Conservation (phyloP, 2,888 invertebrate species). For the Lithophane socia region DNA sequence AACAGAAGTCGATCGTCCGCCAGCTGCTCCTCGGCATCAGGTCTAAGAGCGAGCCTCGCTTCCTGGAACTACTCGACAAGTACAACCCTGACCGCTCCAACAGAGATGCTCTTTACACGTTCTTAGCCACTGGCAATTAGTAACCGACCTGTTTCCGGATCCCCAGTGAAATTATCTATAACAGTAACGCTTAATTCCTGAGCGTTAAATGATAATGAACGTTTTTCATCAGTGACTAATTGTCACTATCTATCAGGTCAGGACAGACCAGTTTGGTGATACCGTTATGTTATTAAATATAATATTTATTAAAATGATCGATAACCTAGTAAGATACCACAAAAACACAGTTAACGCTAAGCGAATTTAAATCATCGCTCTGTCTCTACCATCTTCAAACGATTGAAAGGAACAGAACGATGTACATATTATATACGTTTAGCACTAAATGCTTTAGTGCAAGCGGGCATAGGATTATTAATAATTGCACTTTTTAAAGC, state of each 20-base stretch:
- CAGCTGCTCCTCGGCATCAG: constrained; percentile 93
- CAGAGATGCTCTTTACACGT: constrained; percentile 91
- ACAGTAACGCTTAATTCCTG: constrained; percentile 4
- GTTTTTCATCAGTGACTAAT: constrained; percentile 10
- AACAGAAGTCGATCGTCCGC: constrained; percentile 91
- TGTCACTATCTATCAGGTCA: not conserved
- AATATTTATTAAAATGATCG: constrained; percentile 10
- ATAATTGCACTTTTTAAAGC: not conserved
- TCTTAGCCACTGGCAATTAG: constrained; percentile 87
- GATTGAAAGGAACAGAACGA: not conserved
- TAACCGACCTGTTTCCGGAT: constrained; percentile 2
- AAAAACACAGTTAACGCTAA: not conserved
- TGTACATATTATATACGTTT: not conserved
- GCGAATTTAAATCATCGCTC: not conserved
- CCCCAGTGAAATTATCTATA: not conserved
- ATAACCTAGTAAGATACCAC: not conserved
- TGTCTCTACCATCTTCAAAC: not conserved
- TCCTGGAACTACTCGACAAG: constrained; percentile 92
- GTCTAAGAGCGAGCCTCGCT: constrained; percentile 92
- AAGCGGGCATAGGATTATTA: not conserved
- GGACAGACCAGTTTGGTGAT: constrained; percentile 21
- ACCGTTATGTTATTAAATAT: constrained; percentile 23
- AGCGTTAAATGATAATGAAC: constrained; percentile 1
- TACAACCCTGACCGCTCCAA: constrained; percentile 93
- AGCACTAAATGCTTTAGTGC: not conserved